Percentiles rank a stretch among this genome's conserved stretches.
Evolutionary conservation across 2,113 vertebrate genomes (phyloP).

Genomic region (Nesogale talazaci): DNA sequence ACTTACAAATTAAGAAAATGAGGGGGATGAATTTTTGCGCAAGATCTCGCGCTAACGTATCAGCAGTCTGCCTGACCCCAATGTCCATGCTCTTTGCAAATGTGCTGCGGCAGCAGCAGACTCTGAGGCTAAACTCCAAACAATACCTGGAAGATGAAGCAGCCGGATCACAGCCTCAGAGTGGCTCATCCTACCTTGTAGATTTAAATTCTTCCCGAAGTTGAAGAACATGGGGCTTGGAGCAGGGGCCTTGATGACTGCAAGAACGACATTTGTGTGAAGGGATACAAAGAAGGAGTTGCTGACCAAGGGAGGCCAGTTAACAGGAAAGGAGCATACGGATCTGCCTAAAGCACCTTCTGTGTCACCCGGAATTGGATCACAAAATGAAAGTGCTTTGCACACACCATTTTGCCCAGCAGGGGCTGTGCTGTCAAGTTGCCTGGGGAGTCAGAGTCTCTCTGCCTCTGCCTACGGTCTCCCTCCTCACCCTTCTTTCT

Average conservation of each 20-base stretch:
- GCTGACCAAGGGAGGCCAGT: neutral
- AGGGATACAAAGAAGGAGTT: neutral
- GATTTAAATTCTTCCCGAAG: neutral
- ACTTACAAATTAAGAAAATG: neutral
- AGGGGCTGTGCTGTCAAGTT: slow-evolving; percentile 66
- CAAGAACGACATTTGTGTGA: neutral
- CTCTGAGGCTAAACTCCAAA: neutral
- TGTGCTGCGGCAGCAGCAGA: no score
- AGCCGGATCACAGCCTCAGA: neutral
- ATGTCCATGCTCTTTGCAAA: neutral
- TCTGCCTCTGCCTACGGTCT: slow-evolving; percentile 44
- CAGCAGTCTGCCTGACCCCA: neutral
- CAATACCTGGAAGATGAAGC: neutral
- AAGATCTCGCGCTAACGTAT: neutral
- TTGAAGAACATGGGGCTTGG: neutral
- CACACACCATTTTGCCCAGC: slow-evolving; percentile 79
- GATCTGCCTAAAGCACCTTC: slow-evolving; percentile 74
- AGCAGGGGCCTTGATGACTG: neutral
- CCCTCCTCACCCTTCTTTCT: no score
- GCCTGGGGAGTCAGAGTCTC: slow-evolving; percentile 78
- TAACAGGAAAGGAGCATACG: slow-evolving; percentile 34
- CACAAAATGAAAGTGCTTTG: slow-evolving; percentile 85
- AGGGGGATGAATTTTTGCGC: neutral
- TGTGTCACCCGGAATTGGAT: slow-evolving; percentile 81
- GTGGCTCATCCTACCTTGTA: neutral